Conservation (phyloP, 2,888 invertebrate species). For the Aricia artaxerxes region DNA sequence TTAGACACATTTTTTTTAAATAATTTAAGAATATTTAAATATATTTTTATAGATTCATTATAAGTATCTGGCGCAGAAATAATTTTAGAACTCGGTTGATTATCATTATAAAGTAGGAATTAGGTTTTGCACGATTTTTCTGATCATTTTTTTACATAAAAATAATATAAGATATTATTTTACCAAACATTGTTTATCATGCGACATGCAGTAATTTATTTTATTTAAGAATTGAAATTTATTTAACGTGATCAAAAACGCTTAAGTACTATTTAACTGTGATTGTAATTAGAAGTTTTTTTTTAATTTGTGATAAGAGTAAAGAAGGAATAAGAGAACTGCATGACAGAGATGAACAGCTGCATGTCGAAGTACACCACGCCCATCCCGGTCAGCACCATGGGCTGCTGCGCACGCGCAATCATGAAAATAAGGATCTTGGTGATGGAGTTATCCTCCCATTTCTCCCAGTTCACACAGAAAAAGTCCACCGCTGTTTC, state of each 20-base stretch:
- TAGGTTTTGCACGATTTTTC: too few relatives aligned
- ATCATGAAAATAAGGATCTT: slow-evolving; percentile 58
- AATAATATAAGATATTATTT: too few relatives aligned
- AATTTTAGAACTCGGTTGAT: too few relatives aligned
- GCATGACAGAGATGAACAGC: slow-evolving; percentile 61
- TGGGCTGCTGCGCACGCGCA: slow-evolving; percentile 53
- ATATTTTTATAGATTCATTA: too few relatives aligned
- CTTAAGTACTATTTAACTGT: background rate
- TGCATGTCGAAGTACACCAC: slow-evolving; percentile 62
- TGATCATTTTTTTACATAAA: too few relatives aligned
- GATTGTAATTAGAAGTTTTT: slow-evolving; percentile 1
- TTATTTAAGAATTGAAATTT: background rate
- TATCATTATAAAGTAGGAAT: too few relatives aligned
- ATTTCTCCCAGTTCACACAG: slow-evolving; percentile 52
- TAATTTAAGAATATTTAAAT: too few relatives aligned
- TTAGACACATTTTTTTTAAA: background rate
- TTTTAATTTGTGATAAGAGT: slow-evolving; percentile 55
- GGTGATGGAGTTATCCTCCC: slow-evolving; percentile 51
- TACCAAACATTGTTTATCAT: too few relatives aligned
- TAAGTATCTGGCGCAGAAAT: too few relatives aligned
- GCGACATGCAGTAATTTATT: too few relatives aligned
- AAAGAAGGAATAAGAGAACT: slow-evolving; percentile 64
- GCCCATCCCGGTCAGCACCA: slow-evolving; percentile 57
- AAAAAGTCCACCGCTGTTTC: slow-evolving; percentile 56
- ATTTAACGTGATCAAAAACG: too few relatives aligned